Conservation (phyloP, 2,888 invertebrate genomes). For the Loripinus fragilis region DNA sequence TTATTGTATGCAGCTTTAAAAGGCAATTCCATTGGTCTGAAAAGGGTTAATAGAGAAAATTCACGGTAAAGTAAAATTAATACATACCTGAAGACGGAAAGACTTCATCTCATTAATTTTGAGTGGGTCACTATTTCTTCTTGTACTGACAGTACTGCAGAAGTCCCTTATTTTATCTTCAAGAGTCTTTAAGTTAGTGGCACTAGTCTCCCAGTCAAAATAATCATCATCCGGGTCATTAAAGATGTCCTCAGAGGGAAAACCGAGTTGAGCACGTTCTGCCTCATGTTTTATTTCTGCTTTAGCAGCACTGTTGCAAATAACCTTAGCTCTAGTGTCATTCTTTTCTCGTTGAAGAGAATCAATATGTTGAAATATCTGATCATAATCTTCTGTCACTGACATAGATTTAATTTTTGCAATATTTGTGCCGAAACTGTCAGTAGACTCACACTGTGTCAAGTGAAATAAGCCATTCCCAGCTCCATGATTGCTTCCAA, state of each 20-base stretch:
- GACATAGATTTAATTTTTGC: conserved; percentile 43
- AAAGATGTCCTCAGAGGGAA: conserved; percentile 50
- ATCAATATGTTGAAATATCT: conserved; percentile 70
- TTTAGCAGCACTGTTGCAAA: conserved; percentile 62
- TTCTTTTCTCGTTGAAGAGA: conserved; percentile 65
- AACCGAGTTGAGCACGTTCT: conserved; percentile 50
- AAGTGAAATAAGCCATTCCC: conserved; percentile 53
- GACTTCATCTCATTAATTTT: conserved; percentile 62
- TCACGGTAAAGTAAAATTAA: no score
- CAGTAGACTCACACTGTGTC: conserved; percentile 58
- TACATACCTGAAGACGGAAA: conserved; percentile 70
- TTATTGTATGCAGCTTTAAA: no score
- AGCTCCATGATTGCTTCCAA: conserved; percentile 14
- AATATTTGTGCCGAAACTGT: conserved; percentile 35
- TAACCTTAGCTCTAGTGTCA: conserved; percentile 64
- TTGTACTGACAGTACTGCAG: conserved; percentile 55
- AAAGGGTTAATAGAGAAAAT: no score
- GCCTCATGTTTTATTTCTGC: conserved; percentile 60
- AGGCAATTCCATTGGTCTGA: no score
- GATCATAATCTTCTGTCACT: conserved; percentile 49
- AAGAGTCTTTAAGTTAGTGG: conserved; percentile 68
- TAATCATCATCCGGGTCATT: conserved; percentile 64
- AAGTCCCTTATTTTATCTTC: conserved; percentile 70
- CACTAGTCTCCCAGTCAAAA: conserved; percentile 80
- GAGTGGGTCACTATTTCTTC: conserved; percentile 45